Evolutionary conservation across 1,140 invertebrate species (phyloP).

Genomic region (Dysdera silvatica): DNA sequence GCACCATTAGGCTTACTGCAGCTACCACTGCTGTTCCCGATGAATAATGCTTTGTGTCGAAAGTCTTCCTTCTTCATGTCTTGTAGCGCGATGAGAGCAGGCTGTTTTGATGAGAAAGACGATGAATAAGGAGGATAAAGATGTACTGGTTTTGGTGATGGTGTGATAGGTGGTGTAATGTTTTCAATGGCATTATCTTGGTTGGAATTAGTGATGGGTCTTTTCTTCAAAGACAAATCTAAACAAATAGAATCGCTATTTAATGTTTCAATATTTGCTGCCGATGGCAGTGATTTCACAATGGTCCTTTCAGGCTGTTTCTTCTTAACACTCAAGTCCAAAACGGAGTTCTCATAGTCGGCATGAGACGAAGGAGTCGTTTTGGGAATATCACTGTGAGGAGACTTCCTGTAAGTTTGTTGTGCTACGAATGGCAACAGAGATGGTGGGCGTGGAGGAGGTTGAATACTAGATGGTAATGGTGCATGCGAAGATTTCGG

Average conservation of each 20-base stretch:
- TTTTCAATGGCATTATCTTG: slow-evolving; percentile 24
- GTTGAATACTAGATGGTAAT: background rate
- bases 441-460: slow-evolving; percentile 1
- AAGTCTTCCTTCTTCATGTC: slow-evolving; percentile 11
- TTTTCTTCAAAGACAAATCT: slow-evolving; percentile 29
- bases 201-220: background rate
- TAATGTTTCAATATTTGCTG: background rate
- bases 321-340: slow-evolving; percentile 30
- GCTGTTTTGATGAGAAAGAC: slow-evolving; percentile 6
- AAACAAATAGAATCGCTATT: slow-evolving; percentile 17
- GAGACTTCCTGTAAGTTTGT: slow-evolving; percentile 17
- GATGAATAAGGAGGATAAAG: background rate
- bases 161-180: slow-evolving; percentile 21
- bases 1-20: background rate
- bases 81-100: slow-evolving; percentile 20
- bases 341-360: slow-evolving; percentile 23
- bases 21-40: background rate
- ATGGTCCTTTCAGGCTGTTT: background rate
- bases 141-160: slow-evolving; percentile 12
- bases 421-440: slow-evolving; percentile 9
- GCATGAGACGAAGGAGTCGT: slow-evolving; percentile 11
- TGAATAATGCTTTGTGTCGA: slow-evolving; percentile 4
- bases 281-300: background rate
- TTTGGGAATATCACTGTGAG: slow-evolving; percentile 14
- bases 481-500: background rate